Conservation (phyloP, 2,888 invertebrate genomes). For the Eustalomyia histrio region DNA sequence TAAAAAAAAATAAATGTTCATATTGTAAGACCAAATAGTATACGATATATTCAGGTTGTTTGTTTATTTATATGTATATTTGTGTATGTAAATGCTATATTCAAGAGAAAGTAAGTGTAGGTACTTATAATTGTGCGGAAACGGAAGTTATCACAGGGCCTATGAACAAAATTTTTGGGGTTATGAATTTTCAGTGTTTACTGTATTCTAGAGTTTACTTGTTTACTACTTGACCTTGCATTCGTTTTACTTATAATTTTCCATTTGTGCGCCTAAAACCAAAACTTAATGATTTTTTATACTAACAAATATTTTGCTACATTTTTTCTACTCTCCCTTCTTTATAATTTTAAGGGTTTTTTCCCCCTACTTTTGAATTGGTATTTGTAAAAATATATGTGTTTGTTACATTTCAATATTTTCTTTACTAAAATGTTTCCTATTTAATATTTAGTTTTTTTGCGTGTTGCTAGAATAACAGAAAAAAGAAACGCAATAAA, state of each 20-base stretch:
- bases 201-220: constrained; percentile 29
- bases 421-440: constrained; percentile 23
- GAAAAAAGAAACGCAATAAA: not conserved
- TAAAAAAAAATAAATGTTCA: too few relatives aligned
- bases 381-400: too few relatives aligned
- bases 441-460: constrained; percentile 28
- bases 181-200: constrained; percentile 17
- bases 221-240: constrained; percentile 48
- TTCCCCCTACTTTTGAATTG: not conserved
- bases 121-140: constrained; percentile 30
- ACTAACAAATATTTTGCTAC: not conserved
- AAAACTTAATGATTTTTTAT: constrained; percentile 1
- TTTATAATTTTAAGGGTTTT: not conserved
- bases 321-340: not conserved
- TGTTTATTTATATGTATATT: not conserved
- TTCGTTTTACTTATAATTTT: constrained; percentile 24
- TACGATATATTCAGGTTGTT: too few relatives aligned
- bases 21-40: not conserved
- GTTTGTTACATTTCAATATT: constrained; percentile 20
- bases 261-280: not conserved
- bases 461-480: not conserved
- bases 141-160: constrained; percentile 44
- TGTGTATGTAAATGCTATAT: too few relatives aligned
- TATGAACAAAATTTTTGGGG: constrained; percentile 42
- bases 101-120: not conserved